These are phyloP conservation scores for Anguilla pacifica DNA, from an alignment of 2,797 vertebrate genomes.

Conservation along the genomic window DNA sequence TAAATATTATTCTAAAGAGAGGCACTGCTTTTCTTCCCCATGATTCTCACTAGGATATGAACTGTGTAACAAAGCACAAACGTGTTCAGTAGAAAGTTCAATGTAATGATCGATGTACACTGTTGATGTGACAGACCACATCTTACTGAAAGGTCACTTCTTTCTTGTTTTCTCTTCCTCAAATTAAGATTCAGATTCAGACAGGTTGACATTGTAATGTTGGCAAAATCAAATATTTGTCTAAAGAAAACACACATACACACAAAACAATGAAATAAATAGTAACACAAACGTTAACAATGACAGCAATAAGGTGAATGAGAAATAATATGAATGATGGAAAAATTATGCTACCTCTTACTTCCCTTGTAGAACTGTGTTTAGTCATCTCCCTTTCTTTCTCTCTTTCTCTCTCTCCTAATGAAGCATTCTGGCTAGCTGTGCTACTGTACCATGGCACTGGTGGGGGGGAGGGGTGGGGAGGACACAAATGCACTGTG, in stretches of 20 bases:
- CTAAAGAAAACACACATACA: neutral
- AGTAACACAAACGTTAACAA: neutral
- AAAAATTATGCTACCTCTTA: neutral
- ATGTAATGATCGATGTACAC: neutral
- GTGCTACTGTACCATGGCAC: constrained; percentile 40
- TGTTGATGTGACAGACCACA: neutral
- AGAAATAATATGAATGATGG: neutral
- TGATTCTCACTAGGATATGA: neutral
- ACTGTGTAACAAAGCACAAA: neutral
- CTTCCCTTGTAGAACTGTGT: neutral
- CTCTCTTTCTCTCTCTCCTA: constrained; percentile 24
- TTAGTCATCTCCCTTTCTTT: neutral
- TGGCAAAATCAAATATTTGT: neutral
- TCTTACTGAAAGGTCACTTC: neutral
- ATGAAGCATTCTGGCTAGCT: constrained; percentile 14
- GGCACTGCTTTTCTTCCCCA: neutral
- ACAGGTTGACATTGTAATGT: neutral
- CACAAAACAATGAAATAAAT: neutral
- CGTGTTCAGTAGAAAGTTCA: neutral
- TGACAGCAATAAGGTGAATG: neutral
- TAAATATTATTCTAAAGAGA: neutral
- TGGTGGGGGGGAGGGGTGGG: constrained; percentile 42
- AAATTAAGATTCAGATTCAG: neutral
- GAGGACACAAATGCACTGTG: constrained; percentile 63
- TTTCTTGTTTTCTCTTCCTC: neutral